Percentiles rank a stretch among this genome's conserved stretches.
phyloP scores from a whole-genome alignment of 2,797 vertebrate genomes.

The Myripristis jacobus region DNA sequence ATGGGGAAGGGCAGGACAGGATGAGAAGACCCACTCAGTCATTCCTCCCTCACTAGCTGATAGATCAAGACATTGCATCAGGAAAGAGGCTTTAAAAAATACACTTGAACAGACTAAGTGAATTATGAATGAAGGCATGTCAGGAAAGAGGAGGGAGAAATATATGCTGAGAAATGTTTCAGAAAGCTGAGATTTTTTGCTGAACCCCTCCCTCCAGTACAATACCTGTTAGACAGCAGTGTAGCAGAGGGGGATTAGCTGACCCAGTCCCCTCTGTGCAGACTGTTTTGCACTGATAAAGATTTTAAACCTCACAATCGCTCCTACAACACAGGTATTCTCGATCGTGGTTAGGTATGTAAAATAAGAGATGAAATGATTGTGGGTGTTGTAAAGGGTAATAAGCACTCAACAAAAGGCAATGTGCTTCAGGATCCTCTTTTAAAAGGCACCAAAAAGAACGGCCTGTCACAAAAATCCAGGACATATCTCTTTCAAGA shows the following conservation, averaged over 20 bases:
- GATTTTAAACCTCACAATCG: slow-evolving; percentile 16
- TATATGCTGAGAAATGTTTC: slow-evolving; percentile 58
- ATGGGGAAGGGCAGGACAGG: neutral
- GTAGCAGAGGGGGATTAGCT: slow-evolving; percentile 52
- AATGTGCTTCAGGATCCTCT: slow-evolving; percentile 9
- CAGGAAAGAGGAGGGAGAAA: slow-evolving; percentile 52
- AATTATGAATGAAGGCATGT: slow-evolving; percentile 68
- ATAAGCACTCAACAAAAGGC: neutral
- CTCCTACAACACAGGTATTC: neutral
- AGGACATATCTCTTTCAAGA: slow-evolving; percentile 17
- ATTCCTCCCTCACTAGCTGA: slow-evolving; percentile 63
- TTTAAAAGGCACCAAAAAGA: slow-evolving; percentile 20
- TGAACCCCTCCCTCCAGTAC: slow-evolving; percentile 26
- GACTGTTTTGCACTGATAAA: slow-evolving; percentile 49
- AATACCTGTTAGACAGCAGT: slow-evolving; percentile 66
- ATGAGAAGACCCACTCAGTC: slow-evolving; percentile 53
- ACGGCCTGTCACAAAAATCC: neutral
- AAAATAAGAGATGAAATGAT: neutral
- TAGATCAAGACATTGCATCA: slow-evolving; percentile 62
- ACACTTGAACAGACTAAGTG: slow-evolving; percentile 60
- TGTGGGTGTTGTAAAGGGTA: neutral
- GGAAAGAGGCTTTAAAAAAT: slow-evolving; percentile 62
- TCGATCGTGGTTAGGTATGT: neutral
- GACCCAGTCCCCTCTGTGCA: slow-evolving; percentile 39
- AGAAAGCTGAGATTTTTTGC: slow-evolving; percentile 46